These are phyloP conservation scores for Micropoecilia bifurca DNA, from an alignment of 2,797 vertebrate genomes.

Conservation along the genomic window DNA sequence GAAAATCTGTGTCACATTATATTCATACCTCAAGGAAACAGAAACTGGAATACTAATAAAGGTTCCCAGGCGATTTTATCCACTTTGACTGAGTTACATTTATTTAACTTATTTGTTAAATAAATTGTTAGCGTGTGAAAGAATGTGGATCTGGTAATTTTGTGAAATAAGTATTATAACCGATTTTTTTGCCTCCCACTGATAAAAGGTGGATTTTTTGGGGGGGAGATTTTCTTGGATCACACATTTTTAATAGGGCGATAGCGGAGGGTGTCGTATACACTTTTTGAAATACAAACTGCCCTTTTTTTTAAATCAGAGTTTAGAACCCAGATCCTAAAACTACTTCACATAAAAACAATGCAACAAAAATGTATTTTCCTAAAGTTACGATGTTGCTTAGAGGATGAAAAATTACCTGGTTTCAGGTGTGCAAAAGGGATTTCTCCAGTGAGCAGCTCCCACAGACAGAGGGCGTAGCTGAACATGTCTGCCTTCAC, in stretches of 20 bases:
- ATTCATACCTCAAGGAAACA: neutral
- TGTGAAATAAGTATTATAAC: neutral
- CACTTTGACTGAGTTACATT: neutral
- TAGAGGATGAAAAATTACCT: slow-evolving; percentile 77
- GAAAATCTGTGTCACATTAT: neutral
- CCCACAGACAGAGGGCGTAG: slow-evolving; percentile 95
- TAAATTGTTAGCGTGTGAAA: neutral
- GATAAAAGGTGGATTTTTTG: neutral
- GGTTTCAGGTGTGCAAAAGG: slow-evolving; percentile 96
- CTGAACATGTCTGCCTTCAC: slow-evolving; percentile 97
- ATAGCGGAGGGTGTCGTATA: neutral
- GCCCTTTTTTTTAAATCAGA: neutral
- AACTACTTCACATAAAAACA: neutral
- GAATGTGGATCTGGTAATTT: neutral
- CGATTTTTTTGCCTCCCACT: neutral
- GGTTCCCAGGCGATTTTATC: neutral
- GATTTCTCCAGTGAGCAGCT: slow-evolving; percentile 93
- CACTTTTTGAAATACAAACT: neutral
- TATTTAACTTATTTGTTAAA: neutral
- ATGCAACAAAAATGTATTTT: neutral
- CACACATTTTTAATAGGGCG: neutral
- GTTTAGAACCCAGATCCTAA: neutral
- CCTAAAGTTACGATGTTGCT: neutral
- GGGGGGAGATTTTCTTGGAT: neutral
- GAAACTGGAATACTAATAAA: neutral